Base-by-base conservation (phyloP, 2,113 vertebrate genomes). In the Uropsilus gracilis region DNA sequence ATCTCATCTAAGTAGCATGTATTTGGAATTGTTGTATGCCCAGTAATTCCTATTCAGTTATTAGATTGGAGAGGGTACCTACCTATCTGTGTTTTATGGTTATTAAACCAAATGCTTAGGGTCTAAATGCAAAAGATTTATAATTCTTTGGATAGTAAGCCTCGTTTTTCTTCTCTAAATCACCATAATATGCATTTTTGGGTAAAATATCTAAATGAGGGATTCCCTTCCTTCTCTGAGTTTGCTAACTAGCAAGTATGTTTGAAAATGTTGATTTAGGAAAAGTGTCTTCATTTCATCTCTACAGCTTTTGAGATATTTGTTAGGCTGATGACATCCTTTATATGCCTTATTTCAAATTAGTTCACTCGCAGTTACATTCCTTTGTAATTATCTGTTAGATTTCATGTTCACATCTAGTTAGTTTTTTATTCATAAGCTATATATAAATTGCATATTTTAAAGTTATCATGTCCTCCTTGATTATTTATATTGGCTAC, bases 1-100 rank as follows among this genome's bases (percentile, higher is more conserved):
- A 9, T 94, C 63, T 96, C 83, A 94, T 93, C 95, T 93, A 53
- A 90, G 61, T 81, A 87, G 39, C 61, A 28, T 91, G 55, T 87
- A 46, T 84, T 91, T 90, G 87, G 50, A n/a, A 48, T 89, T 92
- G 77, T 87, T 66, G n/a, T 63, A 82, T 94, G 44, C 37, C 37
- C 22, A 42, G 9, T 39, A 86, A 6, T 84, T 18, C 28, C 44
- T 81, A 16, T 50, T 81, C 81, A 88, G 0, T 92, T 92, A 57
- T 84, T n/a, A 89, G n/a, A 71, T 5, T 26, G 11, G 11, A 48
- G 66, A 42, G 55, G 5, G 57, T 66, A 6, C 10, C n/a, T 66
- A 6, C 10, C n/a, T 90, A 5, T 59, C 2, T 44, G 4, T 87
- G 8, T 53, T 0, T 75, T 57, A 4, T 34, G 7, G 50, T 87